A percentile compares a stretch with the other conserved stretches of the same genome.
These are phyloP conservation scores for Bombylius major DNA, from an alignment of 2,888 invertebrate genomes.

Conservation along the genomic window DNA sequence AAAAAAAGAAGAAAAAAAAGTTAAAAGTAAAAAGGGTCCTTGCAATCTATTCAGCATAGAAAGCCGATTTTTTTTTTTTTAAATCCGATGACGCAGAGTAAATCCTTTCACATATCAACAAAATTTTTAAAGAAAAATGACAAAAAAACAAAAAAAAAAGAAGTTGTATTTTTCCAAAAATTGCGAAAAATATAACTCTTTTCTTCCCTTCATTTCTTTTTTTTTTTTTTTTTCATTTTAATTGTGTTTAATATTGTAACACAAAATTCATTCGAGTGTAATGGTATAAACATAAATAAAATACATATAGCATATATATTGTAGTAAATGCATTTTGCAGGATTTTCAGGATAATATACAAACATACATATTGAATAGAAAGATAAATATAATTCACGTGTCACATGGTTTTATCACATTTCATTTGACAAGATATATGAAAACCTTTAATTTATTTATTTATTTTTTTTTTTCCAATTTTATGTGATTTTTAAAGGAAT, in stretches of 20 bases:
- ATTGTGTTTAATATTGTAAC: not conserved
- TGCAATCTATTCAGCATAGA: too few species aligned
- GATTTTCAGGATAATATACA: too few species aligned
- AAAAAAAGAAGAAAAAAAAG: not conserved
- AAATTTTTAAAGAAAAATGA: not conserved
- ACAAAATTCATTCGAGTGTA: not conserved
- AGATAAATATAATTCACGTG: not conserved
- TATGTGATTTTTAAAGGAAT: not conserved
- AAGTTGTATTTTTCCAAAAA: constrained; percentile 2
- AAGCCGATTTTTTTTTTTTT: not conserved
- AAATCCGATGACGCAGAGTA: constrained; percentile 3
- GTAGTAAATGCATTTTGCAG: too few species aligned
- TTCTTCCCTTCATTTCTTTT: not conserved
- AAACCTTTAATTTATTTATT: too few species aligned
- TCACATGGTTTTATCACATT: not conserved
- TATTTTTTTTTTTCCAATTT: not conserved
- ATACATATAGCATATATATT: too few species aligned
- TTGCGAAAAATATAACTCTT: constrained; percentile 2
- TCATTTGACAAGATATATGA: not conserved
- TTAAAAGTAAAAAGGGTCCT: not conserved
- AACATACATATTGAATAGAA: too few species aligned
- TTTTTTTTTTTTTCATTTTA: not conserved
- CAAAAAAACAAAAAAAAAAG: not conserved
- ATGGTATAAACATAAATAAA: not conserved
- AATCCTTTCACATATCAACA: not conserved